Base-by-base conservation (phyloP, 2,888 invertebrate species). In the Chydorus sphaericus region DNA sequence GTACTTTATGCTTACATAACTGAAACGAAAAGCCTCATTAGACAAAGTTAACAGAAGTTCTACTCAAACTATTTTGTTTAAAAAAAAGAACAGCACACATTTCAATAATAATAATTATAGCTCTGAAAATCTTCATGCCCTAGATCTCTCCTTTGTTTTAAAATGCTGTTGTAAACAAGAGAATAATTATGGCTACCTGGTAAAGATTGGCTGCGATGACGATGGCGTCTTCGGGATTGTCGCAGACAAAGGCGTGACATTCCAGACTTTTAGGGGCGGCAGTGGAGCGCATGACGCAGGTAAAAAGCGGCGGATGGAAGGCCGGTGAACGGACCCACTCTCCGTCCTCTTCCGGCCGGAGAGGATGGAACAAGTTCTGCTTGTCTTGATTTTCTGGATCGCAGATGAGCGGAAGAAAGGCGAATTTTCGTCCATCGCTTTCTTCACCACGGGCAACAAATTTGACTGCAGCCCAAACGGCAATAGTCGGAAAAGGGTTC, bases 391-490 rank as follows among this genome's bases (percentile, higher is more conserved):
- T 54, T 64, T 83, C 83, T 2, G 86, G 85, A 69, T 87, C 86
- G 48, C 85, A 83, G 59, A 85, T 84, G 54, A 91, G 71, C 3
- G 91, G 91, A 60, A 90, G 71, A 68, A 91, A 91, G 33, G 90
- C 89, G 67, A 80, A 84, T 64, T 77, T 76, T 28, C 75, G 66
- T 29, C 75, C 74, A 4, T 18, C 26, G 16, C 37, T 14, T 56
- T 60, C 11, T 39, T 61, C 60, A 26, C 58, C 59, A 7, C 61
- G 58, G 20, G 83, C 77, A 7, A 85, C 82, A 67, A 90, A 85
- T 69, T 88, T 86, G 2, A 91, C 82, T 0, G 90, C 89, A 18
- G 90, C 90, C 91, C 91, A 91, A 2, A 91, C 90, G 1, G 90
- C 90, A 69, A 91, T 91, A 48, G 88, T 85, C 20, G 89, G 85